Conservation (phyloP, 2,888 invertebrate genomes). For the Anoncus sp. region DNA sequence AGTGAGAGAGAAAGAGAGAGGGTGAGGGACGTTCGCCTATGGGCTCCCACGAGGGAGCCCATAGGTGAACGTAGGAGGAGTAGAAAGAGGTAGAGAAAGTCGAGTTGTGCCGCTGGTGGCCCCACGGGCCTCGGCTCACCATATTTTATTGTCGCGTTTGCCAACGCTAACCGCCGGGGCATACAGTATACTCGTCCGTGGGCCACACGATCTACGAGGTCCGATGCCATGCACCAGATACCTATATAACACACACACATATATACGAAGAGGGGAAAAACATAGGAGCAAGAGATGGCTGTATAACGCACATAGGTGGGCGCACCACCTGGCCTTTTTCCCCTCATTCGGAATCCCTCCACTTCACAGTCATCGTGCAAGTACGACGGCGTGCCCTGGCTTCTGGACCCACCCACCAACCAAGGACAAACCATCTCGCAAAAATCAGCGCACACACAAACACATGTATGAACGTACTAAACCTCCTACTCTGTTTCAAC, state of each 20-base stretch:
- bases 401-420: conserved; percentile 80
- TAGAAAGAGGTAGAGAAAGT: conserved; percentile 64
- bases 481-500: conserved; percentile 23
- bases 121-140: conserved; percentile 73
- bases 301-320: conserved; percentile 68
- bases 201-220: conserved; percentile 58
- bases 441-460: conserved; percentile 79
- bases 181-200: conserved; percentile 44
- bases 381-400: conserved; percentile 72
- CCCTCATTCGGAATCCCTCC: conserved; percentile 49
- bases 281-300: conserved; percentile 47
- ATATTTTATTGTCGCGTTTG: conserved; percentile 82
- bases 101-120: conserved; percentile 69
- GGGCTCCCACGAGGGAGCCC: conserved; percentile 35
- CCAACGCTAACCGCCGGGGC: conserved; percentile 79
- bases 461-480: background rate
- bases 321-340: conserved; percentile 70
- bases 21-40: too few relatives aligned
- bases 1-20: too few relatives aligned
- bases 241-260: background rate
- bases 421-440: conserved; percentile 80
- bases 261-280: conserved; percentile 38
- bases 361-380: conserved; percentile 68
- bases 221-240: conserved; percentile 36
- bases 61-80: conserved; percentile 28